Conservation (phyloP, 2,888 invertebrate species). For the Galerucella calmariensis region DNA sequence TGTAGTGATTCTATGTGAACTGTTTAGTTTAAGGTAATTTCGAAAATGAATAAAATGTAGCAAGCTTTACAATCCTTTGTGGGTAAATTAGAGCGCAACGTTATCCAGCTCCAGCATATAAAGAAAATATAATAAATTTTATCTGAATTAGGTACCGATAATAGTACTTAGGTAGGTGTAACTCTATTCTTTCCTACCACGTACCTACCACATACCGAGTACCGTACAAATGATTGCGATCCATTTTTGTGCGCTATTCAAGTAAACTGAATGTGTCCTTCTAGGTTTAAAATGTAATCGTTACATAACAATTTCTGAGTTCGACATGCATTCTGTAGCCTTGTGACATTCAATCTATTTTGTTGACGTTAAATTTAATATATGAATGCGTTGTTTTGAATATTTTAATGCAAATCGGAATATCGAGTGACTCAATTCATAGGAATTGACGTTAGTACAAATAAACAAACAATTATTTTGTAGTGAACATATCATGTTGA, state of each 20-base stretch:
- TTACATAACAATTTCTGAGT: constrained; percentile 16
- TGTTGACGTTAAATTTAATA: neutral
- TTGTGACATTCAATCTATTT: constrained; percentile 14
- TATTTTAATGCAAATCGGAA: neutral
- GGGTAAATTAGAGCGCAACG: no score
- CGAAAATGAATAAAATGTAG: no score
- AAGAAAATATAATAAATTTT: no score
- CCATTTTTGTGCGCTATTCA: constrained; percentile 16
- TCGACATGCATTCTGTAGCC: constrained; percentile 18
- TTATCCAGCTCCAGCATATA: no score
- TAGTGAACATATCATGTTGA: no score
- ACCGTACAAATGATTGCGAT: constrained; percentile 22
- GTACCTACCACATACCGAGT: neutral
- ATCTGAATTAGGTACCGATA: neutral
- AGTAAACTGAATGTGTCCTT: constrained; percentile 15
- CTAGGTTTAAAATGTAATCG: neutral
- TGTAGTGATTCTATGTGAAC: no score
- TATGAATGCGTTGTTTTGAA: constrained; percentile 1
- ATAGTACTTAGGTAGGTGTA: neutral
- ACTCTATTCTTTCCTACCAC: neutral
- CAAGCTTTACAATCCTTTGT: no score
- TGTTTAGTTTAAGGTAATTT: no score
- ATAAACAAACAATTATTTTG: no score
- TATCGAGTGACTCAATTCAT: constrained; percentile 1
- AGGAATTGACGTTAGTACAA: neutral